phyloP scores from a whole-genome alignment of 2,888 invertebrate species.

The Agapetus fuscipes region DNA sequence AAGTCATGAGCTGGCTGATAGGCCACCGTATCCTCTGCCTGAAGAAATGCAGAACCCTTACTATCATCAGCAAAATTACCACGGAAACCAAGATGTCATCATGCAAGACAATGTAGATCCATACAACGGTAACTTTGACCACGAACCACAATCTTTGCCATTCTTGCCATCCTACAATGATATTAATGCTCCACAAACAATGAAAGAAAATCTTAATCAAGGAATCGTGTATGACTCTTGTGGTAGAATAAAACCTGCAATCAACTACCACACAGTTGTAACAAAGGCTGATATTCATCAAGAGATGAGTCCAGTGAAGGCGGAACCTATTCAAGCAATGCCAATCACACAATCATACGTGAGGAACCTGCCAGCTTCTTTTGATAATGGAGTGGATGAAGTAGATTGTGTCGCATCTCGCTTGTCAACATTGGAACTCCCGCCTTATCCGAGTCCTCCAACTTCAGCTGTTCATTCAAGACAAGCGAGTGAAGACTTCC shows the following conservation, averaged over 20 bases:
- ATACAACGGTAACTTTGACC: slow-evolving; percentile 22
- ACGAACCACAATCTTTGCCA: slow-evolving; percentile 54
- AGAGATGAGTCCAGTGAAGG: slow-evolving; percentile 61
- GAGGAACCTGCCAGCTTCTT: slow-evolving; percentile 35
- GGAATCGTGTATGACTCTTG: slow-evolving; percentile 21
- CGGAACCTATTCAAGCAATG: slow-evolving; percentile 30
- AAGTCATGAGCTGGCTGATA: slow-evolving; percentile 35
- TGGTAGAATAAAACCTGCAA: slow-evolving; percentile 27
- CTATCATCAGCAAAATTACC: slow-evolving; percentile 37
- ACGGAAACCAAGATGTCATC: slow-evolving; percentile 27
- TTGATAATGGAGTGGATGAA: slow-evolving; percentile 50
- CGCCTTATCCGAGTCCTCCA: slow-evolving; percentile 73
- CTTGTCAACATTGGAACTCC: slow-evolving; percentile 46
- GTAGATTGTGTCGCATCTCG: slow-evolving; percentile 51
- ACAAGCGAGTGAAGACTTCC: slow-evolving; percentile 83
- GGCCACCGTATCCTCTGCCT: slow-evolving; percentile 38
- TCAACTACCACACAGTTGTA: slow-evolving; percentile 58
- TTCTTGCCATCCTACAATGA: slow-evolving; percentile 48
- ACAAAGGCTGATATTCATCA: slow-evolving; percentile 80
- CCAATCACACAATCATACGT: slow-evolving; percentile 31
- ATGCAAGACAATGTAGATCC: slow-evolving; percentile 23
- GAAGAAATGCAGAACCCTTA: slow-evolving; percentile 38
- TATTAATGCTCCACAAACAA: slow-evolving; percentile 8
- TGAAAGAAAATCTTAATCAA: slow-evolving; percentile 14
- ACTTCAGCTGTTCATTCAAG: slow-evolving; percentile 71